A percentile compares a stretch with the other conserved stretches of the same genome.
These are phyloP conservation scores for Stercorarius parasiticus DNA, from an alignment of 2,113 vertebrate species.

Conservation along the genomic window DNA sequence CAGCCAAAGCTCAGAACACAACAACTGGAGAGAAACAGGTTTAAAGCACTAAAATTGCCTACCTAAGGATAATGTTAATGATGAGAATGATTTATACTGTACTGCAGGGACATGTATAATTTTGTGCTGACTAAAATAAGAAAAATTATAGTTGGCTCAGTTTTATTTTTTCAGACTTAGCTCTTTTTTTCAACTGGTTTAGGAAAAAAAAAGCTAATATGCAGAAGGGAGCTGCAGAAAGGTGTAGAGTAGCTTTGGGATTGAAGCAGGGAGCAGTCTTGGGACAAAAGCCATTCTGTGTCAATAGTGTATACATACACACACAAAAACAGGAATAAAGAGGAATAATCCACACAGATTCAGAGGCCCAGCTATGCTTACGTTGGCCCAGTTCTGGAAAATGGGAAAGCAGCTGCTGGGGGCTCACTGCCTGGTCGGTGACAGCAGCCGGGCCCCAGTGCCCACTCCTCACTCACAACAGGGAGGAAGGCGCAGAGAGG, in stretches of 20 bases:
- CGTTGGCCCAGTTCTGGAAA: not conserved
- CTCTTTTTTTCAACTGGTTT: not conserved
- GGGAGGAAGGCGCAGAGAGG: not conserved
- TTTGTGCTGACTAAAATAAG: not conserved
- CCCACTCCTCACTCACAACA: not conserved
- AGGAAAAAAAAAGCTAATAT: not conserved
- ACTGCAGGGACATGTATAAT: not conserved
- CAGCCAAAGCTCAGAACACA: not conserved
- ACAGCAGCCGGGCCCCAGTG: not conserved
- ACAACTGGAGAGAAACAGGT: not conserved
- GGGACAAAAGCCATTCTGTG: not conserved
- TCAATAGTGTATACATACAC: not conserved
- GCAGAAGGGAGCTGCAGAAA: not conserved
- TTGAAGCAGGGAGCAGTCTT: not conserved
- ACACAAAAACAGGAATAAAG: not conserved
- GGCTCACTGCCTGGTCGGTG: not conserved
- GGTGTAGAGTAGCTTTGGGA: not conserved
- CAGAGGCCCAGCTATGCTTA: not conserved
- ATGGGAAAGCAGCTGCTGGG: accelerated
- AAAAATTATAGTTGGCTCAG: not conserved
- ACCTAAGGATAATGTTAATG: slow-evolving; percentile 30
- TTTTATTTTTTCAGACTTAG: not conserved
- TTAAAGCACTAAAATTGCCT: slow-evolving; percentile 5
- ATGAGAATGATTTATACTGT: not conserved
- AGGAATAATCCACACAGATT: not conserved